A percentile compares a stretch with the other conserved stretches of the same genome.
Evolutionary conservation across 2,888 invertebrate genomes (phyloP).

Genomic region (Ctena decussata): DNA sequence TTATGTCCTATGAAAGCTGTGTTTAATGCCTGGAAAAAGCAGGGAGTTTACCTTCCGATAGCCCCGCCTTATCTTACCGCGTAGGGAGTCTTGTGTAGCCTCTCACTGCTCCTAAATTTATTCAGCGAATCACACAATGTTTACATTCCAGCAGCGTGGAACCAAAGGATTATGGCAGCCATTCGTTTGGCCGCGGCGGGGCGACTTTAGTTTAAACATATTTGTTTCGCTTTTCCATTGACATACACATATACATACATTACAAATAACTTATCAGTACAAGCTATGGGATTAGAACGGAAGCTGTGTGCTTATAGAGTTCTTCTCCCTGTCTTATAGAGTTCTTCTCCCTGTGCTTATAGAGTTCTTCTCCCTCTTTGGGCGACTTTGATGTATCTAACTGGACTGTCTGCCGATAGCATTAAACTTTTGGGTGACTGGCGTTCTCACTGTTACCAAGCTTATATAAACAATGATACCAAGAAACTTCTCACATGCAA

Average conservation of each 20-base stretch:
- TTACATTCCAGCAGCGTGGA: background rate
- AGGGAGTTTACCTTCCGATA: background rate
- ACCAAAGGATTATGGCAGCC: background rate
- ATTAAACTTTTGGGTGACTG: conserved; percentile 22
- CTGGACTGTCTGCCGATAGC: background rate
- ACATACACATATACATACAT: too few relatives aligned
- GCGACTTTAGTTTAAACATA: too few relatives aligned
- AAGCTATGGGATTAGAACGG: too few relatives aligned
- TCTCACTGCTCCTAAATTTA: background rate
- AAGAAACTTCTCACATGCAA: background rate
- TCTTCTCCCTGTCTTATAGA: too few relatives aligned
- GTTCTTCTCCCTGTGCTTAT: too few relatives aligned
- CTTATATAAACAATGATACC: conserved; percentile 13
- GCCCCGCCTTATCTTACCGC: background rate
- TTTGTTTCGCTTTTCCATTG: too few relatives aligned
- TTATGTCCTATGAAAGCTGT: background rate
- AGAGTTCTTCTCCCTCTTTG: too few relatives aligned
- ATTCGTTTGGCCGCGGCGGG: background rate
- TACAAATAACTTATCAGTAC: too few relatives aligned
- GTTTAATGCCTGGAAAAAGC: background rate
- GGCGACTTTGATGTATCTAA: background rate
- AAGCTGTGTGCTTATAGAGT: too few relatives aligned
- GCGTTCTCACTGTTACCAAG: conserved; percentile 6
- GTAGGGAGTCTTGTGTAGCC: background rate
- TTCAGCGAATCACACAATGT: background rate